phyloP scores from a whole-genome alignment of 1,140 invertebrate species.

The Asobara japonica region DNA sequence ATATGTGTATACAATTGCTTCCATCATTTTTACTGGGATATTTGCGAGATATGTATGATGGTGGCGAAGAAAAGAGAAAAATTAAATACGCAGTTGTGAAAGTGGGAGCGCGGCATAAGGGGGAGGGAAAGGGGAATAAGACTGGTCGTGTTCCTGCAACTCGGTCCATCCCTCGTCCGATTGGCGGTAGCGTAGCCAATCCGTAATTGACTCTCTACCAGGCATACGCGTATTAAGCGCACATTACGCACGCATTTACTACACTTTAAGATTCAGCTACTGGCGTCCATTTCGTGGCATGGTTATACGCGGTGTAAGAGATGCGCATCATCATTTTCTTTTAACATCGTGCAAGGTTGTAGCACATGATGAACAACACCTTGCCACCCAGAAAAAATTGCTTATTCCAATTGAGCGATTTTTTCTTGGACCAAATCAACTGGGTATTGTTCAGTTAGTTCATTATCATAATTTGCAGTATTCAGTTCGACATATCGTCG shows the following conservation, averaged over 20 bases:
- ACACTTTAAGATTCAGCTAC: conserved; percentile 13
- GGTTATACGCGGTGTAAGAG: not conserved
- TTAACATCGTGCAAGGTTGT: not conserved
- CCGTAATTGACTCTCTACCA: conserved; percentile 27
- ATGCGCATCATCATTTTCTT: not conserved
- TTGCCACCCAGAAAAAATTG: not conserved
- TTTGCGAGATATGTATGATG: not conserved
- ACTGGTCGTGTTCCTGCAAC: not conserved
- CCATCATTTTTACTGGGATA: too few relatives aligned
- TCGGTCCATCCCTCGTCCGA: conserved; percentile 9
- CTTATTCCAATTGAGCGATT: too few relatives aligned
- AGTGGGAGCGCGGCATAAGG: too few relatives aligned
- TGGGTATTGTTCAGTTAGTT: too few relatives aligned
- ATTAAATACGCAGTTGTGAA: not conserved
- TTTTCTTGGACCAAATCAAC: too few relatives aligned
- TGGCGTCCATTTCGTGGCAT: conserved; percentile 12
- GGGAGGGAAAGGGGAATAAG: not conserved
- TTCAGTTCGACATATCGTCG: too few relatives aligned
- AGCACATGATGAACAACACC: not conserved
- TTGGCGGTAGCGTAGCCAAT: conserved; percentile 30
- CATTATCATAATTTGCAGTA: too few relatives aligned
- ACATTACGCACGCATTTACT: conserved; percentile 28
- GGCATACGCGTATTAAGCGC: conserved; percentile 24
- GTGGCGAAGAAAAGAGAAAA: not conserved
- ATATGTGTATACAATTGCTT: too few relatives aligned